Base-by-base conservation (phyloP, 2,888 invertebrate species). In the Congeria kusceri region DNA sequence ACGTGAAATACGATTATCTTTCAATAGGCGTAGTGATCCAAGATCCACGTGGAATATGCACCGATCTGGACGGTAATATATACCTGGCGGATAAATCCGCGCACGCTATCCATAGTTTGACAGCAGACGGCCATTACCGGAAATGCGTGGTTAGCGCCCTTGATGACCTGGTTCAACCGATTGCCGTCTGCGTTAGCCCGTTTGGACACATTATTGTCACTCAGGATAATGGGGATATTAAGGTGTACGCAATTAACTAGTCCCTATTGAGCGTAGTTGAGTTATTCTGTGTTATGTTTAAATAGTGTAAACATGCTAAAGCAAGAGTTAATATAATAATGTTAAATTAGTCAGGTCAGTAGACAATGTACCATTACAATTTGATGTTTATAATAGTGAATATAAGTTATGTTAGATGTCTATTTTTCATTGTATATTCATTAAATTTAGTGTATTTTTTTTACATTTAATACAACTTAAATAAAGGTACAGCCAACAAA, bases 161-260 rank as follows among this genome's bases (percentile, higher is more conserved):
- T 18, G 86, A 87, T 58, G 87, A 85, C 4, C 74, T 87, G 11
- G 68, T 75, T 47, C 85, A 84, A 64, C 87, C 87, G 56, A 87
- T 87, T 27, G 86, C 87, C 13, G 83, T 87, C 13, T 86, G 87
- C 78, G 82, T 87, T 44, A 87, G 87, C 78, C 87, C 87, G 11
- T 87, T 86, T 62, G 87, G 87, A 28, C 87, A 87, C 59, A 77
- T 87, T 11, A 85, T 87, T 53, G 85, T 87, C 15, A 87, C 87
- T 11, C 87, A 86, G 57, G 87, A 87, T 68, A 87, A 87, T 27
- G 87, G 87, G 18, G 87, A 87, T 57, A 82, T 87, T n/a, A 85
- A 85, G 69, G 86, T 87, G 11, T 87, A 78, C 67, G 80, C 83
- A 20, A 78, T 80, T 18, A 80, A 83, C 67, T 83, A 46, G 56